phyloP scores from a whole-genome alignment of 2,113 vertebrate species.

The Pterocles burchelli region DNA sequence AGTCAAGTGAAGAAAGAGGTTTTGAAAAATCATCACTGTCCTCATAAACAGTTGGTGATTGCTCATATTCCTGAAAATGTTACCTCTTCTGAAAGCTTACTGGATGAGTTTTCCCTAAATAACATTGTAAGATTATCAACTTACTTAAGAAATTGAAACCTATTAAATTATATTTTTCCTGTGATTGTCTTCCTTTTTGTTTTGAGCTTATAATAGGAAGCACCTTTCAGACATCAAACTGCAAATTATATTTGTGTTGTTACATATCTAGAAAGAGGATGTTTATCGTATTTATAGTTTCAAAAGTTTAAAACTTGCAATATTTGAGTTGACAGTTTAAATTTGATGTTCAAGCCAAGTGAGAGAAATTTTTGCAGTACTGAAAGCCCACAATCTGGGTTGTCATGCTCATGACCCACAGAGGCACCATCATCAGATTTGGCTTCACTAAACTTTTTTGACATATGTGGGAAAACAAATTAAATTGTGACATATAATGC shows the following conservation, averaged over 20 bases:
- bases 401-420: background rate
- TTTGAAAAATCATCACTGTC: background rate
- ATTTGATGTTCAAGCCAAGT: background rate
- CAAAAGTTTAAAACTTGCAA: background rate
- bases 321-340: background rate
- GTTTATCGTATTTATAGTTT: background rate
- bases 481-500: background rate
- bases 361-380: background rate
- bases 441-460: background rate
- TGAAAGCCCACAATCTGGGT: accelerated
- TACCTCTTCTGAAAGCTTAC: background rate
- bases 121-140: background rate
- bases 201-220: background rate
- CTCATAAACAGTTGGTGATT: background rate
- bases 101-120: background rate
- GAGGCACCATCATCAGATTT: background rate
- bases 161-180: background rate
- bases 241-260: background rate
- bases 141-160: background rate
- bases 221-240: background rate
- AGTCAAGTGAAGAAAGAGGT: background rate
- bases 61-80: background rate
- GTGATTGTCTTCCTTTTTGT: background rate
- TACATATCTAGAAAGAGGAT: background rate
- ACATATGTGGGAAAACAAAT: background rate